Conservation (phyloP, 2,888 invertebrate species). For the Plebejus anna region DNA sequence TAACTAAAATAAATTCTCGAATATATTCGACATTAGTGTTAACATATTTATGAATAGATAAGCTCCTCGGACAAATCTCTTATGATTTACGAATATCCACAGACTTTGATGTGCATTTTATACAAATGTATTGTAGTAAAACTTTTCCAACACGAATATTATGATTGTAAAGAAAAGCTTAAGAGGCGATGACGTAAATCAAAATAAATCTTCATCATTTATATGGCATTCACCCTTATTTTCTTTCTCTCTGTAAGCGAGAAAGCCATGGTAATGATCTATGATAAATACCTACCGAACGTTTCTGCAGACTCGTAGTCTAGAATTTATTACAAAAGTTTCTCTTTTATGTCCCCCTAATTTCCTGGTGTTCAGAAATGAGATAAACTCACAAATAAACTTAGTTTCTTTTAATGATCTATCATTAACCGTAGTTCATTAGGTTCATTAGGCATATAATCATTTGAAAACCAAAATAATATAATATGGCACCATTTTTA, state of each 20-base stretch:
- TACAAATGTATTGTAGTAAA: not conserved
- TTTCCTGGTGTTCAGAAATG: not conserved
- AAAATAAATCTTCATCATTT: not conserved
- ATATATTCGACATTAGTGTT: constrained; percentile 13
- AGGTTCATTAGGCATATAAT: not conserved
- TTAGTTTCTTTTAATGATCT: constrained; percentile 16
- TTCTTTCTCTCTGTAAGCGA: constrained; percentile 13
- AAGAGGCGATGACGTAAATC: not conserved
- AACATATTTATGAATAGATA: constrained; percentile 2
- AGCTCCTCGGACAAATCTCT: constrained; percentile 2
- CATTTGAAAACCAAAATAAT: too few species aligned
- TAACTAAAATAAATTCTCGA: constrained; percentile 7
- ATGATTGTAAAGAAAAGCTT: not conserved
- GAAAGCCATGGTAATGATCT: constrained; percentile 23
- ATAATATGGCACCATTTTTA: too few species aligned
- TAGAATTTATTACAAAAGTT: constrained; percentile 26
- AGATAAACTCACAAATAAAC: constrained; percentile 25
- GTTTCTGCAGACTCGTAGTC: constrained; percentile 24
- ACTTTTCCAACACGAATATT: not conserved
- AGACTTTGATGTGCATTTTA: constrained; percentile 4
- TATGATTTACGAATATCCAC: constrained; percentile 12
- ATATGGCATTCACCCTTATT: not conserved
- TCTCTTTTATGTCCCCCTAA: constrained; percentile 25
- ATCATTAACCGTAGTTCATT: not conserved
- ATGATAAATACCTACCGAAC: not conserved